Base-by-base conservation (phyloP, 2,113 vertebrate genomes). In the Tauraco erythrolophus region DNA sequence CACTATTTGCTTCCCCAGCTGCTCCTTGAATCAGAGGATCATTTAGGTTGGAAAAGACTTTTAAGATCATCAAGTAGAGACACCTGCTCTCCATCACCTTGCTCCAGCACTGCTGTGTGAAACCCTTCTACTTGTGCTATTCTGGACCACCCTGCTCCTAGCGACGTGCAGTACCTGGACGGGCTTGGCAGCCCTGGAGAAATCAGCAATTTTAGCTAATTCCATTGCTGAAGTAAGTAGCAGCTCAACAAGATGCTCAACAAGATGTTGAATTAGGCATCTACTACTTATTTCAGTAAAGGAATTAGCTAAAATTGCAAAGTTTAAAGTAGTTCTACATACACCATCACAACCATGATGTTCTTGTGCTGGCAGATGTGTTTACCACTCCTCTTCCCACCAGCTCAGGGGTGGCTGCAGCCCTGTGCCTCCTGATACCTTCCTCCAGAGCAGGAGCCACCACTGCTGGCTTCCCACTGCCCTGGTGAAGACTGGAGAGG, bases 121-220 rank as follows among this genome's bases (percentile, higher is more conserved):
- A 75, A 46, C 14, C 11, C 8, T 68, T 72, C 22, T 33, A 25
- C 5, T 4, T 24, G 14, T 14, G 14, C 21, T 39, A 6, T 6
- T 43, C 39, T 27, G 21, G 53, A 53, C 10, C 45, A 72, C 14
- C 2, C 5, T 70, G 27, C 19, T 84, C 39, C 21, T n/a, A 7
- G 8, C 1, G 1, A 51, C 0, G 0, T 25, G 27, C 16, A 39
- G 11, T 13, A 53, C 5, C 21, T 45, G 60, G 19, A 19, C 10
- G 45, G 58, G 14, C 46, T n/a, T 30, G 9, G n/a, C 17, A 27
- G 30, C 35, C 54, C 41, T 37, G 61, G 64, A 60, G 8, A 54
- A 3, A 43, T 41, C 28, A 72, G 11, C 5, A 28, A 16, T 45
- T 85, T 86, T 33, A 41, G 11, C 35, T 28, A 25, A 37, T 21